These are phyloP conservation scores for Oreotragus oreotragus DNA, from an alignment of 2,113 vertebrate genomes.

Conservation along the genomic window DNA sequence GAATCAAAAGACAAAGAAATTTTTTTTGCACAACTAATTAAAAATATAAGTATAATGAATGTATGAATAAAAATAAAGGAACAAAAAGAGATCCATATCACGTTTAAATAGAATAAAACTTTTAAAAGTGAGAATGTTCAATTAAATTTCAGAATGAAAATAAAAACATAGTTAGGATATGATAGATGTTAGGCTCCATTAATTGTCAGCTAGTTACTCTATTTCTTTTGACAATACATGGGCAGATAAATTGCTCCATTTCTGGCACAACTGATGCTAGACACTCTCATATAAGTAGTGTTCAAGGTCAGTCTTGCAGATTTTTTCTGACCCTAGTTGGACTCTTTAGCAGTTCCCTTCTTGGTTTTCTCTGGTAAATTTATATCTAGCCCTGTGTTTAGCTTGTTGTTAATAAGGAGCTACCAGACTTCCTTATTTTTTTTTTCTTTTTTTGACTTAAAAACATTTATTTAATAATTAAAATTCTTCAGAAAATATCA, in stretches of 20 bases:
- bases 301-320: not conserved
- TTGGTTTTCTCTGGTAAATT: not conserved
- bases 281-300: too few species aligned
- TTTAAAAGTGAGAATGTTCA: not conserved
- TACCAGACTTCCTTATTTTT: not conserved
- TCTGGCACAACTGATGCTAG: not conserved
- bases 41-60: not conserved
- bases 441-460: not conserved
- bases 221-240: not conserved
- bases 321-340: not conserved
- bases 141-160: not conserved
- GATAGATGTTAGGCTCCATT: not conserved
- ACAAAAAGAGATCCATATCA: not conserved
- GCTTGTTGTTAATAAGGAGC: not conserved
- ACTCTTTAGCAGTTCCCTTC: not conserved
- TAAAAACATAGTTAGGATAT: not conserved
- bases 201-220: not conserved
- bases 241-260: too few species aligned
- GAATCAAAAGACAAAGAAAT: not conserved
- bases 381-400: not conserved
- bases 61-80: not conserved
- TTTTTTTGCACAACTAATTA: not conserved
- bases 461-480: conserved; percentile 38
- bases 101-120: not conserved
- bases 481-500: conserved; percentile 39